Evolutionary conservation across 2,888 invertebrate species (phyloP).

Genomic region (Agriotes lineatus): DNA sequence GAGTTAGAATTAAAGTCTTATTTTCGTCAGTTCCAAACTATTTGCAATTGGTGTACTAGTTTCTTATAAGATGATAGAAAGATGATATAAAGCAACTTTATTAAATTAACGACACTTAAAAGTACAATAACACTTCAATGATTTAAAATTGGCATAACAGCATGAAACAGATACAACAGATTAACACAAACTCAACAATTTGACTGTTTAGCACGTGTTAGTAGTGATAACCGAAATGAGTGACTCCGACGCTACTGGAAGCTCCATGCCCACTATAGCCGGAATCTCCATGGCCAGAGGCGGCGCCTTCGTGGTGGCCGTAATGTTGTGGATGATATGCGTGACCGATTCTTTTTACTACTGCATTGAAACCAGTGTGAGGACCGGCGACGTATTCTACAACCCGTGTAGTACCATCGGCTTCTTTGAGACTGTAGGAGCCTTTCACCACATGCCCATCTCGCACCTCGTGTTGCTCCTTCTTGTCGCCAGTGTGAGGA

Average conservation of each 20-base stretch:
- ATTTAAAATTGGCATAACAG: too few relatives aligned
- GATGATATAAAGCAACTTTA: too few relatives aligned
- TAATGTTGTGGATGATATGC: constrained; percentile 47
- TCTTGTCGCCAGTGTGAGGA: constrained; percentile 55
- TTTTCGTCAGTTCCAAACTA: too few relatives aligned
- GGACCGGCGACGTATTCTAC: constrained; percentile 55
- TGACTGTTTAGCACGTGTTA: constrained; percentile 1
- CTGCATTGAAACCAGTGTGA: constrained; percentile 54
- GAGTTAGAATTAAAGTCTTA: too few relatives aligned
- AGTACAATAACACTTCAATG: too few relatives aligned
- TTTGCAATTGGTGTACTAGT: too few relatives aligned
- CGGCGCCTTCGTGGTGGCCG: constrained; percentile 15
- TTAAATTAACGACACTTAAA: too few relatives aligned
- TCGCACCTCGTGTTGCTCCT: constrained; percentile 54
- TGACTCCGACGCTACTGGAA: constrained; percentile 25
- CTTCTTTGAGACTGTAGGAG: constrained; percentile 53
- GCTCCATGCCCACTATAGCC: not conserved
- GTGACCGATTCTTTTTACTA: constrained; percentile 53
- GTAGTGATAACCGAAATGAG: constrained; percentile 29
- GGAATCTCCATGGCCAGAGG: constrained; percentile 14
- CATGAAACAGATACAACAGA: not conserved
- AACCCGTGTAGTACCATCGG: constrained; percentile 56
- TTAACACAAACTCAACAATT: not conserved
- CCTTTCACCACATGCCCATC: constrained; percentile 55
- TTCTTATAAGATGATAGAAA: too few relatives aligned